Evolutionary conservation across 2,113 vertebrate species (phyloP).

Genomic region (Lampris megalopsis): DNA sequence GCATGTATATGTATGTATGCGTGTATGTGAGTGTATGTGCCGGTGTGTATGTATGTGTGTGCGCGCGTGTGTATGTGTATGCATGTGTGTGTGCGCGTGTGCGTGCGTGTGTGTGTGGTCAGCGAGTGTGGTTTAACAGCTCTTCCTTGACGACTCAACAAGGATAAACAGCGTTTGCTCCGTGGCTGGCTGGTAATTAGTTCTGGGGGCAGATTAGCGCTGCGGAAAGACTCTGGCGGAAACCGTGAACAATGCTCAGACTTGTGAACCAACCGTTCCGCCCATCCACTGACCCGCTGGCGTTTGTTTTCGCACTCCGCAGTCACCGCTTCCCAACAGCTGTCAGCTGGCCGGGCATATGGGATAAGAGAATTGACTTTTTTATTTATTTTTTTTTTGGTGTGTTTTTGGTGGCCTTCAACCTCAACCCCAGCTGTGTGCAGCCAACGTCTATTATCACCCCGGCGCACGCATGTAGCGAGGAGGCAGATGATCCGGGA

Average conservation of each 20-base stretch:
- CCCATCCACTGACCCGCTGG: slow-evolving; percentile 25
- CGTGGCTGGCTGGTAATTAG: slow-evolving; percentile 60
- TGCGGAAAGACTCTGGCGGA: slow-evolving; percentile 42
- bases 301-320: slow-evolving; percentile 44
- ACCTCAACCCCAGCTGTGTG: slow-evolving; percentile 19
- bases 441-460: slow-evolving; percentile 26
- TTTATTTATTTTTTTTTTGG: not conserved
- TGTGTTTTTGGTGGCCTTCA: not conserved
- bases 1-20: not conserved
- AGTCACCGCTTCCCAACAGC: slow-evolving; percentile 46
- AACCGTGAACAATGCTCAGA: slow-evolving; percentile 51
- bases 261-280: slow-evolving; percentile 60
- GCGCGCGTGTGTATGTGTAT: slow-evolving; percentile 8
- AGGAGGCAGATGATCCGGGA: not conserved
- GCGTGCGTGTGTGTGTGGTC: slow-evolving; percentile 35
- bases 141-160: slow-evolving; percentile 69
- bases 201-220: slow-evolving; percentile 61
- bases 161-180: slow-evolving; percentile 70
- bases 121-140: slow-evolving; percentile 23
- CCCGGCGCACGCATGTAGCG: slow-evolving; percentile 43
- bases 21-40: not conserved
- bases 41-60: not conserved
- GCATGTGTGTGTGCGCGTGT: not conserved
- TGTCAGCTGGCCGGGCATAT: slow-evolving; percentile 51
- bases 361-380: not conserved